Evolutionary conservation across 1,140 invertebrate species (phyloP).

Genomic region (Panagrolaimus sp.): DNA sequence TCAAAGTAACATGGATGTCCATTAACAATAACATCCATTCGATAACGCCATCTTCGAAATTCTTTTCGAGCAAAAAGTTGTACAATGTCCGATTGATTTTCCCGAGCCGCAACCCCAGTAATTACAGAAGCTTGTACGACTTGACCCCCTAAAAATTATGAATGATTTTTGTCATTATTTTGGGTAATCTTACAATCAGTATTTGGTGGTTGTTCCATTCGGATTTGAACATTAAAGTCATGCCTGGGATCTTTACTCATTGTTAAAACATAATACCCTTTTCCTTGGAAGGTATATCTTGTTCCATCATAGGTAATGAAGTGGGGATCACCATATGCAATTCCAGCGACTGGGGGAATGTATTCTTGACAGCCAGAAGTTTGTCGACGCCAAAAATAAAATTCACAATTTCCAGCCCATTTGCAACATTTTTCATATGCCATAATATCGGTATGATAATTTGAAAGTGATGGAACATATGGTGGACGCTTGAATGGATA

Average conservation of each 20-base stretch:
- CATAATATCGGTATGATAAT: slow-evolving; percentile 87
- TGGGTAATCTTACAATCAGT: slow-evolving; percentile 36
- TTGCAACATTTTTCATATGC: slow-evolving; percentile 88
- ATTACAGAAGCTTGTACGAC: slow-evolving; percentile 74
- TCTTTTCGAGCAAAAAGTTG: slow-evolving; percentile 76
- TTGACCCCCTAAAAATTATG: slow-evolving; percentile 42
- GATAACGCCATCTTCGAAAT: slow-evolving; percentile 80
- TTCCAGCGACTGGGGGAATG: slow-evolving; percentile 79
- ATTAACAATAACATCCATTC: slow-evolving; percentile 79
- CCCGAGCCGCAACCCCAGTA: slow-evolving; percentile 71
- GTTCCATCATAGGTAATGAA: slow-evolving; percentile 83
- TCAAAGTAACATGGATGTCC: slow-evolving; percentile 80
- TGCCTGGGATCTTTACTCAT: slow-evolving; percentile 71
- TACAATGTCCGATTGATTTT: slow-evolving; percentile 75
- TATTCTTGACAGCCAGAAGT: slow-evolving; percentile 92
- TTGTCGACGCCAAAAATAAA: slow-evolving; percentile 82
- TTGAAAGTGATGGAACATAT: slow-evolving; percentile 78
- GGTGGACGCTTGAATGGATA: slow-evolving; percentile 41
- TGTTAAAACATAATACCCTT: slow-evolving; percentile 84
- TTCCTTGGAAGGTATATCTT: slow-evolving; percentile 87
- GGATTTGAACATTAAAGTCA: slow-evolving; percentile 74
- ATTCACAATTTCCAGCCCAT: slow-evolving; percentile 89
- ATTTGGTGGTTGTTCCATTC: slow-evolving; percentile 45
- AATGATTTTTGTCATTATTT: slow-evolving; percentile 9
- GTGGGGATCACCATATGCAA: slow-evolving; percentile 88